Evolutionary conservation across 2,113 vertebrate species (phyloP).

Genomic region (Notothenia coriiceps): DNA sequence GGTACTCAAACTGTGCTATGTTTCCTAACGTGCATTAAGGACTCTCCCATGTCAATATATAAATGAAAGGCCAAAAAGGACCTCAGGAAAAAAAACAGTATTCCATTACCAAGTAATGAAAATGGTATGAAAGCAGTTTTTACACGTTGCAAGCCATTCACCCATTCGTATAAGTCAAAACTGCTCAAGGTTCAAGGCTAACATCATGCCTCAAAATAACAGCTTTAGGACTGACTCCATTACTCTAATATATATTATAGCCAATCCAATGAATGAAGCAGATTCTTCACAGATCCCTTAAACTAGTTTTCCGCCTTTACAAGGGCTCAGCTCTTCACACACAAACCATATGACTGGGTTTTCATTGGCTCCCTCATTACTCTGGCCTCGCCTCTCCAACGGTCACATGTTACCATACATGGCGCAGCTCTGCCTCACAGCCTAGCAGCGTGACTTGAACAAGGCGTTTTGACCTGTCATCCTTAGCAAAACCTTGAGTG

Average conservation of each 20-base stretch:
- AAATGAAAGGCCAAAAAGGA: background rate
- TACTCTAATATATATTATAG: conserved; percentile 2
- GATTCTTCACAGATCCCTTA: background rate
- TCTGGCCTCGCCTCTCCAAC: conserved; percentile 11
- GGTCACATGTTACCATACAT: conserved; percentile 48
- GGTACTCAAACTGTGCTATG: background rate
- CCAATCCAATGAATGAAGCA: conserved; percentile 38
- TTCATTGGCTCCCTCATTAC: conserved; percentile 30
- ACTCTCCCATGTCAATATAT: background rate
- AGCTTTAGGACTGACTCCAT: background rate
- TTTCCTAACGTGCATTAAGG: background rate
- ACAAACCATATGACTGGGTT: background rate
- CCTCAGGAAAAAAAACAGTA: background rate
- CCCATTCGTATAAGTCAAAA: background rate
- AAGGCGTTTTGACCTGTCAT: conserved; percentile 48
- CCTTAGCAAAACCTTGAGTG: background rate
- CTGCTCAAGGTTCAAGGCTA: background rate
- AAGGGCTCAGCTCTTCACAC: background rate
- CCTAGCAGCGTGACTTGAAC: conserved; percentile 14
- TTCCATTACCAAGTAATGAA: background rate
- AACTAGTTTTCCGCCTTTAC: conserved; percentile 25
- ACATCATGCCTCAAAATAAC: background rate
- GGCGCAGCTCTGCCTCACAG: conserved; percentile 34
- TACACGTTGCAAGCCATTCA: background rate
- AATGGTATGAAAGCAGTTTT: background rate